Evolutionary conservation across 2,797 vertebrate genomes (phyloP).

Genomic region (Carcharodon carcharias): DNA sequence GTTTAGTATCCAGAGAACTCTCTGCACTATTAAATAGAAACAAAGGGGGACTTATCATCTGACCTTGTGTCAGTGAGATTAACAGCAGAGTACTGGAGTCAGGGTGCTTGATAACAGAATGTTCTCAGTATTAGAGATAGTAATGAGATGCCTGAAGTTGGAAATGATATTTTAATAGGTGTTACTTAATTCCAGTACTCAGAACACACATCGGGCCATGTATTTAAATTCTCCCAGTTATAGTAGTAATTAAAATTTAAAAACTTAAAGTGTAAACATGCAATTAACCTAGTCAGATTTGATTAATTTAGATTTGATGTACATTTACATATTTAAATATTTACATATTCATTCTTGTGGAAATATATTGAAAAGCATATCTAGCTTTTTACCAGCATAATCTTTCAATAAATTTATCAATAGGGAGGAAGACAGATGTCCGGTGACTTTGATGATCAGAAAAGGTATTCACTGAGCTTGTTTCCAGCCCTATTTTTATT

Average conservation of each 20-base stretch:
- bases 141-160: slow-evolving; percentile 98
- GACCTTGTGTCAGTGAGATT: slow-evolving; percentile 35
- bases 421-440: background rate
- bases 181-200: slow-evolving; percentile 75
- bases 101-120: slow-evolving; percentile 63
- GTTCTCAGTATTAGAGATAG: slow-evolving; percentile 76
- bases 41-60: slow-evolving; percentile 40
- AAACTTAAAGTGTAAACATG: slow-evolving; percentile 37
- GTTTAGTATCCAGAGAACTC: background rate
- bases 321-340: slow-evolving; percentile 37
- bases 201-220: slow-evolving; percentile 56
- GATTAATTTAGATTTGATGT: slow-evolving; percentile 37
- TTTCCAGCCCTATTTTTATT: too few species aligned
- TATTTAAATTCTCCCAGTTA: slow-evolving; percentile 26
- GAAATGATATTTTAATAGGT: slow-evolving; percentile 98
- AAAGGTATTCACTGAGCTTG: background rate
- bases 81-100: slow-evolving; percentile 55
- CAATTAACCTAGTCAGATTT: slow-evolving; percentile 38
- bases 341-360: slow-evolving; percentile 30
- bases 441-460: background rate
- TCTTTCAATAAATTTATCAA: slow-evolving; percentile 25
- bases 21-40: slow-evolving; percentile 47
- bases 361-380: slow-evolving; percentile 2
- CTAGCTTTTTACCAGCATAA: background rate
- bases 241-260: slow-evolving; percentile 63